Percentiles rank a stretch among this genome's conserved stretches.
Evolutionary conservation across 1,140 invertebrate species (phyloP).

Genomic region (Aphelenchoides besseyi): DNA sequence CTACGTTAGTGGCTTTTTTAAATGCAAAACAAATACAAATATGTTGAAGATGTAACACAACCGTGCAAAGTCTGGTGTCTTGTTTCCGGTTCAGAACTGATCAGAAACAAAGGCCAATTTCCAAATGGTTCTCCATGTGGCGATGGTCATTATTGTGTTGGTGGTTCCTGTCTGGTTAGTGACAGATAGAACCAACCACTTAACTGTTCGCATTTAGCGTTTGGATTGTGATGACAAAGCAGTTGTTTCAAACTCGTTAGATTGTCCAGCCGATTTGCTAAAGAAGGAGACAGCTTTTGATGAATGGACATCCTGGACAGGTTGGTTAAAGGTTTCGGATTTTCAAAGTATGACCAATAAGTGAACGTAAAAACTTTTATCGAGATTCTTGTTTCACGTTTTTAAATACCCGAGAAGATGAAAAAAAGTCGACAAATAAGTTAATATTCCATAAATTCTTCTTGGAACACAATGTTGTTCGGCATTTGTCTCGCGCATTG

Average conservation of each 20-base stretch:
- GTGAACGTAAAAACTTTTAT: too few relatives aligned
- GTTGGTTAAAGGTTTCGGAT: slow-evolving; percentile 30
- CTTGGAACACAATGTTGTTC: too few relatives aligned
- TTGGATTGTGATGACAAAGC: slow-evolving; percentile 48
- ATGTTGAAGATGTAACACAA: slow-evolving; percentile 54
- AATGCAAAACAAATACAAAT: neutral
- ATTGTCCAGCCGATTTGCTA: slow-evolving; percentile 40
- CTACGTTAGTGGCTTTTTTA: slow-evolving; percentile 48
- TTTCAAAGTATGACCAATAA: too few relatives aligned
- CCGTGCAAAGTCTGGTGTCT: slow-evolving; percentile 63
- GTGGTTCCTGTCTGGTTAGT: slow-evolving; percentile 50
- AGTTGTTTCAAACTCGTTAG: slow-evolving; percentile 37
- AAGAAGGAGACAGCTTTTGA: slow-evolving; percentile 14
- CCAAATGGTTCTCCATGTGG: slow-evolving; percentile 61
- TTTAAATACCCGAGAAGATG: too few relatives aligned
- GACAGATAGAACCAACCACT: neutral
- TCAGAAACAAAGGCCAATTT: slow-evolving; percentile 62
- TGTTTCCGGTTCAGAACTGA: slow-evolving; percentile 56
- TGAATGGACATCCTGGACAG: slow-evolving; percentile 45
- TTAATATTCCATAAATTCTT: too few relatives aligned
- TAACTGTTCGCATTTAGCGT: slow-evolving; percentile 22
- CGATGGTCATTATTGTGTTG: slow-evolving; percentile 53
- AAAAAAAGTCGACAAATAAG: too few relatives aligned
- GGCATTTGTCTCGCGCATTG: too few relatives aligned
- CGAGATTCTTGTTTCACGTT: too few relatives aligned